Evolutionary conservation across 2,797 vertebrate genomes (phyloP).

Genomic region (Phalloptychus januarius): DNA sequence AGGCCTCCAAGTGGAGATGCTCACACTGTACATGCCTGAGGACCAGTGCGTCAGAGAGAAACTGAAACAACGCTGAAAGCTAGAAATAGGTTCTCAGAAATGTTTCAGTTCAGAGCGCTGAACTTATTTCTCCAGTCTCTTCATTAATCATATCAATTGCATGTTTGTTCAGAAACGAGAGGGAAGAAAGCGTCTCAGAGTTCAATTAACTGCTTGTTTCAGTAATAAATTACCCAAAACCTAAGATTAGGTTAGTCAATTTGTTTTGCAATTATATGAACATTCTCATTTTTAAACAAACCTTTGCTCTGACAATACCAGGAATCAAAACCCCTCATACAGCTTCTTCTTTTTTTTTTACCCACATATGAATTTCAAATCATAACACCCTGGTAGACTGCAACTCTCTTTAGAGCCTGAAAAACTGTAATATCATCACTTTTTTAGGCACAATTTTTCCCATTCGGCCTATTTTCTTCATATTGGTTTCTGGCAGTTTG

Average conservation of each 20-base stretch:
- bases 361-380: conserved; percentile 35
- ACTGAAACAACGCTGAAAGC: background rate
- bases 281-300: conserved; percentile 26
- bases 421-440: conserved; percentile 51
- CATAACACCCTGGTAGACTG: conserved; percentile 24
- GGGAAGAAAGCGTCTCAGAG: background rate
- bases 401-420: conserved; percentile 42
- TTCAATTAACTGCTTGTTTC: background rate
- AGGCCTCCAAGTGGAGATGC: conserved; percentile 62
- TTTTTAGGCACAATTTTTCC: conserved; percentile 27
- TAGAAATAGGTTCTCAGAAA: background rate
- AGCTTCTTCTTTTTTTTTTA: background rate
- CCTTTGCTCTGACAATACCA: conserved; percentile 20
- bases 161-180: background rate
- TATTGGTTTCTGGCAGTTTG: conserved; percentile 28
- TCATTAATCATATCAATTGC: background rate
- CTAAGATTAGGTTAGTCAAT: background rate
- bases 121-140: background rate
- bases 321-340: conserved; percentile 30
- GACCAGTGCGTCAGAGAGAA: conserved; percentile 26
- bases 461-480: conserved; percentile 18
- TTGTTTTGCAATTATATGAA: conserved; percentile 7
- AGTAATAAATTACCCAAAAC: background rate
- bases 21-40: conserved; percentile 32
- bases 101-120: background rate